Percentiles rank a stretch among this genome's conserved stretches.
Conservation (phyloP, 2,797 vertebrate species). For the Channallabes apus region DNA sequence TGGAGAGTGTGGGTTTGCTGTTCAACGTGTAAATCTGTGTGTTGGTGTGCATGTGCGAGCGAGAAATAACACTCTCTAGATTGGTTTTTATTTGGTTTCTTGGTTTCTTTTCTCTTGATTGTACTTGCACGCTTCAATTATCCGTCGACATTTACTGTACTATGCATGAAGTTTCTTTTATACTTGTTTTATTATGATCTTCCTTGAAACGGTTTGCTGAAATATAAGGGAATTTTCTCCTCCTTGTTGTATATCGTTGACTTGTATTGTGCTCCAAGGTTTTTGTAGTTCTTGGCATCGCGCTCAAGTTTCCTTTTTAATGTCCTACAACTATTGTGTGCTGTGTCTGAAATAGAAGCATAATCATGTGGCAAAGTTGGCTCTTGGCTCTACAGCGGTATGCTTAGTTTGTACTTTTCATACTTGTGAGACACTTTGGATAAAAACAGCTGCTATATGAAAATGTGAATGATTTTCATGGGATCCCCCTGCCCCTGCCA, state of each 20-base stretch:
- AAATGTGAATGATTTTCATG: not conserved
- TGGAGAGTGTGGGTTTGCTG: conserved; percentile 21
- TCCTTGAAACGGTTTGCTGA: conserved; percentile 1
- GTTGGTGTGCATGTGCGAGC: conserved; percentile 16
- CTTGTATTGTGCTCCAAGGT: not conserved
- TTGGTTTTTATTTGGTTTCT: not conserved
- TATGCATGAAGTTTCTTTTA: not conserved
- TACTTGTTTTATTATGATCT: not conserved
- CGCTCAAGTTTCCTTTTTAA: not conserved
- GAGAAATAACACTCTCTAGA: not conserved
- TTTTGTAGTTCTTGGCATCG: not conserved
- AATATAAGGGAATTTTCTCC: not conserved
- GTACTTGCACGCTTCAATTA: not conserved
- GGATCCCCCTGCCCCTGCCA: no score
- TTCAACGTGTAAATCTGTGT: conserved; percentile 8
- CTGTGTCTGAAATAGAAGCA: not conserved
- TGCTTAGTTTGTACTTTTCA: conserved; percentile 11
- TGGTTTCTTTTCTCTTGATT: not conserved
- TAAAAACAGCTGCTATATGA: not conserved
- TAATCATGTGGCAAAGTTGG: conserved; percentile 1
- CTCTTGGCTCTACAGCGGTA: not conserved
- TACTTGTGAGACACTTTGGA: not conserved
- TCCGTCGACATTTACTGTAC: not conserved
- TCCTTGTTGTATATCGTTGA: not conserved
- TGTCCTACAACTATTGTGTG: not conserved